A percentile compares a stretch with the other conserved stretches of the same genome.
phyloP scores from a whole-genome alignment of 1,140 invertebrate species.

The Ooceraea biroi region DNA sequence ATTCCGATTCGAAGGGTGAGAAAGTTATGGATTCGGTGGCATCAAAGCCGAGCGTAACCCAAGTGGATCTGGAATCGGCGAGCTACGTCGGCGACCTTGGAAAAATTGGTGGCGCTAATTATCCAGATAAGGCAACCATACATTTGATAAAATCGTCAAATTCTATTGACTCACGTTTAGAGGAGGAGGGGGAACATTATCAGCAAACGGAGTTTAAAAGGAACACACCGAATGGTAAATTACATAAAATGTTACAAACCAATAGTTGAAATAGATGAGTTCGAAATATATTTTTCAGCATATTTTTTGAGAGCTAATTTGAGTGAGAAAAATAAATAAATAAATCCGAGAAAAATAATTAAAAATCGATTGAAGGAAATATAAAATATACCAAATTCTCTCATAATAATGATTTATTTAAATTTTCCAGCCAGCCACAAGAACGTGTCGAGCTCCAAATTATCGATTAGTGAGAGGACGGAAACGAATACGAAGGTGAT shows the following conservation, averaged over 20 bases:
- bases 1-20: not conserved
- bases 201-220: not conserved
- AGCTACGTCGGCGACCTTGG: not conserved
- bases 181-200: not conserved
- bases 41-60: slow-evolving; percentile 43
- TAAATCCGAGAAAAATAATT: too few relatives aligned
- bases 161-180: not conserved
- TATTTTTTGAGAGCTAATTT: not conserved
- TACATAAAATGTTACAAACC: slow-evolving; percentile 21
- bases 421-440: slow-evolving; percentile 18
- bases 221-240: slow-evolving; percentile 9
- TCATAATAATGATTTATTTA: not conserved
- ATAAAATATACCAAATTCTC: too few relatives aligned
- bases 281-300: not conserved
- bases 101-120: not conserved
- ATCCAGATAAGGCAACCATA: slow-evolving; percentile 1
- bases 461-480: slow-evolving; percentile 26
- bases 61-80: not conserved
- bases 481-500: not conserved
- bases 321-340: too few relatives aligned
- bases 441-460: slow-evolving; percentile 38
- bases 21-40: slow-evolving; percentile 47
- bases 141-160: slow-evolving; percentile 7
- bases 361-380: too few relatives aligned
- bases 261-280: not conserved